Conservation (phyloP, 2,888 invertebrate genomes). For the Caenorhabditis afra region DNA sequence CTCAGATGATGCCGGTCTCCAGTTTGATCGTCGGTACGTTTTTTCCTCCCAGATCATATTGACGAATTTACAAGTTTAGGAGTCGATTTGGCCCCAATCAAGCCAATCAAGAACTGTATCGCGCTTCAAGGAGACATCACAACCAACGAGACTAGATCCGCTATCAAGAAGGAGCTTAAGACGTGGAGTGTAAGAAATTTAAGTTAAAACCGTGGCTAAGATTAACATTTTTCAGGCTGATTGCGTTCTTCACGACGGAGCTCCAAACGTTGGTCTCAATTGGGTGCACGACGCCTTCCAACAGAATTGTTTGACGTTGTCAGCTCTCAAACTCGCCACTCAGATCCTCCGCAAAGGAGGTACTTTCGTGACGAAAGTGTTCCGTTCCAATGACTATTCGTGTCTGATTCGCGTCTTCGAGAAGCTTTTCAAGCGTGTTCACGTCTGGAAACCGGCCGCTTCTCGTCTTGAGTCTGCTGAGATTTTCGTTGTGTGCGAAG, state of each 20-base stretch:
- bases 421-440: constrained; percentile 94
- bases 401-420: constrained; percentile 94
- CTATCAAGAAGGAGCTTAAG: constrained; percentile 76
- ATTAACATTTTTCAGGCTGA: constrained; percentile 89
- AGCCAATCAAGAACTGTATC: constrained; percentile 91
- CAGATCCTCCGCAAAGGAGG: constrained; percentile 92
- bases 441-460: constrained; percentile 98
- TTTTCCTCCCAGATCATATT: no score
- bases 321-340: constrained; percentile 92
- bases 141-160: constrained; percentile 85
- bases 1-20: constrained; percentile 92
- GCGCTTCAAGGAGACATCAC: constrained; percentile 95
- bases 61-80: no score
- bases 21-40: constrained; percentile 73
- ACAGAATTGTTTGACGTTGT: constrained; percentile 86
- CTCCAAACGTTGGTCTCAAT: constrained; percentile 94
- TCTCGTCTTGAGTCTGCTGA: constrained; percentile 98
- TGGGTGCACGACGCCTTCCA: constrained; percentile 98
- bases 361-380: constrained; percentile 97
- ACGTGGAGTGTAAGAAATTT: constrained; percentile 72
- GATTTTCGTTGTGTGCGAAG: constrained; percentile 97
- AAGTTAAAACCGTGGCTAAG: not conserved
- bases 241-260: constrained; percentile 95
- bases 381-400: constrained; percentile 97
- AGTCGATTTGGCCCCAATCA: constrained; percentile 95